A percentile compares a stretch with the other conserved stretches of the same genome.
Evolutionary conservation across 1,140 invertebrate species (phyloP).

Genomic region (Mylabris phalerata): DNA sequence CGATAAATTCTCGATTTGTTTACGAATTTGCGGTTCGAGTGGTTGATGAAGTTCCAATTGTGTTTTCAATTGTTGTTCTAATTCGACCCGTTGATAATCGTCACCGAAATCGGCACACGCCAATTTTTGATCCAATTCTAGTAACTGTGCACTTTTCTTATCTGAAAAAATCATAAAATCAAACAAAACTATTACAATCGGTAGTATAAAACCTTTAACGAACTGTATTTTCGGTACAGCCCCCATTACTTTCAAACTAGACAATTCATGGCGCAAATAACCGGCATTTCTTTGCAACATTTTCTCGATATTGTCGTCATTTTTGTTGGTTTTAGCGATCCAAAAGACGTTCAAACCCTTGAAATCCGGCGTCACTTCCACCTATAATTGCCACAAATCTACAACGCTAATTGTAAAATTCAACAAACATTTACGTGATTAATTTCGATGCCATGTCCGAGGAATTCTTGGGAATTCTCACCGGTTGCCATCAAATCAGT

Average conservation of each 20-base stretch:
- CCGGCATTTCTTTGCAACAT: conserved; percentile 50
- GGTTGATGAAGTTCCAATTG: conserved; percentile 45
- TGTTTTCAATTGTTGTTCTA: conserved; percentile 41
- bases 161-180: conserved; percentile 42
- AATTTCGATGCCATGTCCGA: conserved; percentile 62
- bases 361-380: conserved; percentile 58
- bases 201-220: conserved; percentile 49
- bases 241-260: conserved; percentile 61
- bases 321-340: conserved; percentile 47
- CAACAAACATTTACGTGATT: conserved; percentile 44
- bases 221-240: conserved; percentile 63
- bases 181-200: not conserved
- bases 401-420: conserved; percentile 15
- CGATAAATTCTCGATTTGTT: conserved; percentile 1
- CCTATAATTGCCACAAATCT: conserved; percentile 36
- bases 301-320: conserved; percentile 46
- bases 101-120: conserved; percentile 54
- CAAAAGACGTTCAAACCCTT: conserved; percentile 61
- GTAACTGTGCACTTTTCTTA: conserved; percentile 44
- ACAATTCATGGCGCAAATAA: conserved; percentile 58
- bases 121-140: conserved; percentile 53
- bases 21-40: not conserved
- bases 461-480: conserved; percentile 49
- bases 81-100: conserved; percentile 47
- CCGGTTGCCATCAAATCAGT: conserved; percentile 67